Base-by-base conservation (phyloP, 2,113 vertebrate genomes). In the Phaetusa simplex region DNA sequence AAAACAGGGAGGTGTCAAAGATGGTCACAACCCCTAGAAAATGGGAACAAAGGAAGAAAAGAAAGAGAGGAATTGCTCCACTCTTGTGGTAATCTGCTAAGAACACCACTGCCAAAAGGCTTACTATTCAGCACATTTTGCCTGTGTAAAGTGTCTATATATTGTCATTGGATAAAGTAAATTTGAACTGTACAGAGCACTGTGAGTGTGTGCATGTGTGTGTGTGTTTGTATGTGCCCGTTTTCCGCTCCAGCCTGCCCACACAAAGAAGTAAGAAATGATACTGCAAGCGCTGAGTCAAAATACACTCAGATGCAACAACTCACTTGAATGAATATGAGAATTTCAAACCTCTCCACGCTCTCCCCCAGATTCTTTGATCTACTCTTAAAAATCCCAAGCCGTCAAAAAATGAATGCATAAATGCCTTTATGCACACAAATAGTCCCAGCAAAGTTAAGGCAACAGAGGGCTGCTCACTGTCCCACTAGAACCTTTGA, bases 341-440 rank as follows among this genome's bases (percentile, higher is more conserved):
- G 56, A 72, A 80, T 67, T 88, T 76, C 70, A 97, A 85, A 59
- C 26, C n/a, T 82, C 24, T 91, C 11, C 38, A 59, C 22, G 82
- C 24, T 19, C 38, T 91, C 70, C 40, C 14, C 56, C 66, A 65
- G 52, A 61, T 91, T 90, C 47, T 94, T 91, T 82, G 21, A 66
- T 80, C 43, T 79, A 17, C 38, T 76, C 38, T 82, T 84, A 52
- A 86, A 95, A 77, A 58, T 58, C 50, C 62, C 55, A 87, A 40
- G 8, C 55, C 27, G 1, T 74, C 77, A 94, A 93, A 88, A 89
- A 13, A 47, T 42, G 32, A 82, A 56, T 3, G 3, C 34, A 30
- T 29, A 27, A 69, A 32, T 77, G 36, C 40, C 9, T 80, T 90
- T 81, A 66, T 70, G 55, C 32, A 66, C 24, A 20, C 3, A 8